These are phyloP conservation scores for Ibycter americanus DNA, from an alignment of 2,797 vertebrate species.

Conservation along the genomic window DNA sequence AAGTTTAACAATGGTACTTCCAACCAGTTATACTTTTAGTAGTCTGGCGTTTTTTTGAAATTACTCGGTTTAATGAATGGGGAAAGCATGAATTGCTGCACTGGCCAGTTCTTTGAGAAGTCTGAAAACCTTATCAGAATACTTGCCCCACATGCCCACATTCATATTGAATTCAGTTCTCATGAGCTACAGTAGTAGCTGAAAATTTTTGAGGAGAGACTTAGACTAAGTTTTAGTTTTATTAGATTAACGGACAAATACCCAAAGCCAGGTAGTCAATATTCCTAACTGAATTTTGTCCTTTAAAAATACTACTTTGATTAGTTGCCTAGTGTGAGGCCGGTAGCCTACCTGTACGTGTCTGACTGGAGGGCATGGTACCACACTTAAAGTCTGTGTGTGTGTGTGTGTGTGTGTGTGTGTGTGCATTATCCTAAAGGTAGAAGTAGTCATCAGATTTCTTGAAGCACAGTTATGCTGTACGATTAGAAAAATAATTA, in stretches of 20 bases:
- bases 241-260: background rate
- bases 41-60: background rate
- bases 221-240: background rate
- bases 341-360: background rate
- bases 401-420: background rate
- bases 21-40: background rate
- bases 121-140: background rate
- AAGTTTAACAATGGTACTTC: background rate
- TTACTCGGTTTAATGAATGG: background rate
- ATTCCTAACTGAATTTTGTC: background rate
- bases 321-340: background rate
- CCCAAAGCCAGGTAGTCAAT: background rate
- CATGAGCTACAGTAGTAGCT: background rate
- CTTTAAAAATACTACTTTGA: background rate
- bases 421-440: background rate
- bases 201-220: background rate
- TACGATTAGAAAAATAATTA: background rate
- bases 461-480: background rate
- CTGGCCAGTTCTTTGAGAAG: background rate
- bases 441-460: background rate
- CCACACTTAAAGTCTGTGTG: background rate
- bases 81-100: background rate
- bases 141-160: accelerated
- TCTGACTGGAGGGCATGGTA: background rate
- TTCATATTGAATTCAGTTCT: background rate